Conservation (phyloP, 2,113 vertebrate species). For the Diglossa brunneiventris region DNA sequence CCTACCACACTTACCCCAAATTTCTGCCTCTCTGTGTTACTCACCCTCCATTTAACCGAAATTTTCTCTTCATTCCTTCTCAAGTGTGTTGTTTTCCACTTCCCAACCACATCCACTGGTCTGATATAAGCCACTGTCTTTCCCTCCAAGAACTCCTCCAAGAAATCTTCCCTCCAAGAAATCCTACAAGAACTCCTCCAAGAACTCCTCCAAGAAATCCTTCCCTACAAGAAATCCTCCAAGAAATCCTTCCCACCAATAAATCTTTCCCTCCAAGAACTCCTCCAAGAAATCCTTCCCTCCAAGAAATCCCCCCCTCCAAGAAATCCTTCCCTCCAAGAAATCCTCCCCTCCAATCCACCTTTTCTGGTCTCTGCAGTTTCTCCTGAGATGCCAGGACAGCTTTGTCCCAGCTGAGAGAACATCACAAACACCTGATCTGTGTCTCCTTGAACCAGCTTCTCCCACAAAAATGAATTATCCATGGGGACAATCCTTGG, state of each 20-base stretch:
- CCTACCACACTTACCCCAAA: background rate
- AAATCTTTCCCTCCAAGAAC: background rate
- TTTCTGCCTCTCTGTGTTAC: background rate
- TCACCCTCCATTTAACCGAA: background rate
- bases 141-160: background rate
- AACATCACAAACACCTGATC: background rate
- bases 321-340: background rate
- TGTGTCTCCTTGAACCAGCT: background rate
- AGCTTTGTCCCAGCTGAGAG: background rate
- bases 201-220: no score
- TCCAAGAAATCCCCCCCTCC: no score
- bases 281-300: background rate
- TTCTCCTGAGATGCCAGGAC: background rate
- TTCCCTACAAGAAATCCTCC: no score
- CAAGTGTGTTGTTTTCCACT: background rate
- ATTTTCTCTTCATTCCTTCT: background rate
- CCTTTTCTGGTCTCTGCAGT: background rate
- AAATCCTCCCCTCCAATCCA: background rate
- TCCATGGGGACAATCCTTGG: background rate
- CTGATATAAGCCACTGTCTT: fast-evolving
- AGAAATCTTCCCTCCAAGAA: background rate
- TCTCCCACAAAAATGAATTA: background rate
- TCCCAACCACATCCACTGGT: fast-evolving
- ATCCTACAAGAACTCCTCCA: no score
- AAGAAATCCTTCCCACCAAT: background rate